Evolutionary conservation across 1,140 invertebrate species (phyloP).

Genomic region (Microvelia longipes): DNA sequence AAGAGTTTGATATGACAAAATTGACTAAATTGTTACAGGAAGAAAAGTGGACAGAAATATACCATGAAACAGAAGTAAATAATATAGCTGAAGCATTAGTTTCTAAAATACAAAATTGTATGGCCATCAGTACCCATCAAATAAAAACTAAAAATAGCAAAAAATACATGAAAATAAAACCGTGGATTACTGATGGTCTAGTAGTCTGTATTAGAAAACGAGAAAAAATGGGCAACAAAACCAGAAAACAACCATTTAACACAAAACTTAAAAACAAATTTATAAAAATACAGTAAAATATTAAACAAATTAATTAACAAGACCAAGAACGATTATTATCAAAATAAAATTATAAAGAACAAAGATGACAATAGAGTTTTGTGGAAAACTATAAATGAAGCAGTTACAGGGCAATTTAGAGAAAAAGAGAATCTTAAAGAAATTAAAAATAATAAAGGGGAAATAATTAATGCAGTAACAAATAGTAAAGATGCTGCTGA

Average conservation of each 20-base stretch:
- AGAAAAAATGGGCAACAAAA: background rate
- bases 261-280: background rate
- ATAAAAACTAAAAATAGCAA: background rate
- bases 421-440: background rate
- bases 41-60: background rate
- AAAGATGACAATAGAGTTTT: background rate
- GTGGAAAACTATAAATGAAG: background rate
- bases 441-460: background rate
- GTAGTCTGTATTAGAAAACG: background rate
- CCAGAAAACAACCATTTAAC: background rate
- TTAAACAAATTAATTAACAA: background rate
- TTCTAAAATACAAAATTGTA: background rate
- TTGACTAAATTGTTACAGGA: background rate
- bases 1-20: background rate
- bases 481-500: background rate
- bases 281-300: background rate
- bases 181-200: background rate
- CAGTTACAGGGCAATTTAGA: background rate
- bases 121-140: background rate
- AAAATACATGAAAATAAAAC: background rate
- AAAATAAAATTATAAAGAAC: background rate
- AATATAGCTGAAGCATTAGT: background rate
- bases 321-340: background rate
- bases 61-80: background rate
- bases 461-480: background rate